A percentile compares a stretch with the other conserved stretches of the same genome.
Conservation (phyloP, 2,113 vertebrate species). For the Gallinago media region DNA sequence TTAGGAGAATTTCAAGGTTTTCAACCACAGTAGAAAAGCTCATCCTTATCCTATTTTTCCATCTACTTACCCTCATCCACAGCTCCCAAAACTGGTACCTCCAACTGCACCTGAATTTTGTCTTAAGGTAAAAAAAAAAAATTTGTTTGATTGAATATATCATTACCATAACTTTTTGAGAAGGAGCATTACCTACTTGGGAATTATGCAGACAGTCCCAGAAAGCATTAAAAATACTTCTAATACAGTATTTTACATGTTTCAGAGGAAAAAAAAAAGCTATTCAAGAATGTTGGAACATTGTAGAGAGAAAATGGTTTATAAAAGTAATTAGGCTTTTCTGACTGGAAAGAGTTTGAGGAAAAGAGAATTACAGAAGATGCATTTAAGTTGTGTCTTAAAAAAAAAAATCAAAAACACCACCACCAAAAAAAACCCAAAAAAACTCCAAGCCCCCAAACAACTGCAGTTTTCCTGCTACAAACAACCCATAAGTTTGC, state of each 20-base stretch:
- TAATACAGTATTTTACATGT: not conserved
- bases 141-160: not conserved
- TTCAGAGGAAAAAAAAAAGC: not conserved
- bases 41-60: not conserved
- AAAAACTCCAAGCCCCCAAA: too few relatives aligned
- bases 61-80: not conserved
- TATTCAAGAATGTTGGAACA: not conserved
- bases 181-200: not conserved
- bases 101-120: not conserved
- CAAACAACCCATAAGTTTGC: not conserved
- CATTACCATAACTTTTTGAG: not conserved
- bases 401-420: not conserved
- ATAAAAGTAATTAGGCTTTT: not conserved
- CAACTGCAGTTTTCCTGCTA: not conserved
- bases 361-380: not conserved
- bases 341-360: not conserved
- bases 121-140: not conserved
- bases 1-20: not conserved
- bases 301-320: not conserved
- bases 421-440: rapidly evolving
- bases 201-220: not conserved
- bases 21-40: not conserved
- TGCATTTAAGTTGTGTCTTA: not conserved
- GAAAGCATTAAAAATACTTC: not conserved
- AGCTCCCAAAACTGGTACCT: not conserved